These are phyloP conservation scores for Brachylomia viminalis DNA, from an alignment of 2,888 invertebrate species.

Conservation along the genomic window DNA sequence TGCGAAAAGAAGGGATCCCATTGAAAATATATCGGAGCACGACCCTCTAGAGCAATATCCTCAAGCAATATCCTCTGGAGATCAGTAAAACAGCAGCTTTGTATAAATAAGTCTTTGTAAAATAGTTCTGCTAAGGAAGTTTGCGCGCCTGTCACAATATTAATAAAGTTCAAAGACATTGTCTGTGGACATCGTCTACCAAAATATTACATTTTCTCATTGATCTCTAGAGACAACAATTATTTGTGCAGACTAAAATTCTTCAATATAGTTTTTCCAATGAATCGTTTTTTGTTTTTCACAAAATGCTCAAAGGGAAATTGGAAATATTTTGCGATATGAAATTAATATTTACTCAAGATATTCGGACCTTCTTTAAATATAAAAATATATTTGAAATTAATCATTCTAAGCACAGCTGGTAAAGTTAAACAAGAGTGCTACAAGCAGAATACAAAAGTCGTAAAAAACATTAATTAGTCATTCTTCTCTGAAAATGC, in stretches of 20 bases:
- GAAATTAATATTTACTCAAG: slow-evolving; percentile 22
- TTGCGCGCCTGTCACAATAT: slow-evolving; percentile 35
- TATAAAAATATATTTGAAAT: slow-evolving; percentile 13
- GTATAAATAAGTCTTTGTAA: slow-evolving; percentile 15
- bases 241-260: slow-evolving; percentile 15
- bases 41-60: neutral
- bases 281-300: neutral
- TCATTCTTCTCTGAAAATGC: neutral
- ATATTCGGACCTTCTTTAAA: neutral
- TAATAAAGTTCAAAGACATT: slow-evolving; percentile 57
- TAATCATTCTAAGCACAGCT: slow-evolving; percentile 26
- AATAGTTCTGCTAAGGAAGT: slow-evolving; percentile 42
- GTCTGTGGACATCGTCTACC: slow-evolving; percentile 25
- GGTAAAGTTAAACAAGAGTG: slow-evolving; percentile 13
- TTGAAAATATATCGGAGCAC: neutral
- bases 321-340: slow-evolving; percentile 10
- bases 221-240: slow-evolving; percentile 33
- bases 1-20: too few relatives aligned
- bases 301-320: slow-evolving; percentile 8
- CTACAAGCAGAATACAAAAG: slow-evolving; percentile 19
- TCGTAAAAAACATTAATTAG: slow-evolving; percentile 16
- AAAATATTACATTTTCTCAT: slow-evolving; percentile 36
- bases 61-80: neutral
- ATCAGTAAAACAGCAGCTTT: slow-evolving; percentile 14
- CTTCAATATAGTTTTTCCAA: slow-evolving; percentile 7